These are phyloP conservation scores for Diuraphis noxia DNA, from an alignment of 1,140 invertebrate species.

Conservation along the genomic window DNA sequence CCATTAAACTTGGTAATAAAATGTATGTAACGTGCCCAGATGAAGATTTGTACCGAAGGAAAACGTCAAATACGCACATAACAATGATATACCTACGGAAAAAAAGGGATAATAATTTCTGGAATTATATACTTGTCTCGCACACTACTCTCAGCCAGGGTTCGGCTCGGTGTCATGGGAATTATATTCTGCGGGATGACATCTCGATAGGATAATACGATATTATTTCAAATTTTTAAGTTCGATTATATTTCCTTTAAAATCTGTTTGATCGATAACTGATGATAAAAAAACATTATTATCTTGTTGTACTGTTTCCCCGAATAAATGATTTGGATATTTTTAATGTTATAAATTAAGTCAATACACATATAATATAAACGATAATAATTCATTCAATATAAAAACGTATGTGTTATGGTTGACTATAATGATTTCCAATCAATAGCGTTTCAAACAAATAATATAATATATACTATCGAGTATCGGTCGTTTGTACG, in stretches of 20 bases:
- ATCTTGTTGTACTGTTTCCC: neutral
- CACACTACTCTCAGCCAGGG: neutral
- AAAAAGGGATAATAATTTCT: neutral
- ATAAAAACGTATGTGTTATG: neutral
- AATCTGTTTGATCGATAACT: neutral
- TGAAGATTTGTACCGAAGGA: neutral
- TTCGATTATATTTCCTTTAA: neutral
- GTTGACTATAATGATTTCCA: neutral
- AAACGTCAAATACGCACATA: neutral
- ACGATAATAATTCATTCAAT: neutral
- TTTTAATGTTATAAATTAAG: neutral
- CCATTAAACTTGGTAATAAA: neutral
- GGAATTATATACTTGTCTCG: neutral
- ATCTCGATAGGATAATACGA: neutral
- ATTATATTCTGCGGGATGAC: neutral
- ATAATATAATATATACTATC: no score
- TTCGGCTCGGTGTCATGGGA: neutral
- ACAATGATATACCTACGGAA: neutral
- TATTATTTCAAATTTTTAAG: neutral
- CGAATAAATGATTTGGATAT: neutral
- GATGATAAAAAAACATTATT: neutral
- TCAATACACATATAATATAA: neutral
- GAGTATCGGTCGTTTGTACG: neutral
- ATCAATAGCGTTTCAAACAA: neutral
- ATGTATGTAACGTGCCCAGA: neutral